Evolutionary conservation across 2,888 invertebrate genomes (phyloP), one percentile per base, ranked within the genome.

Genomic region (Blomia tropicalis): DNA sequence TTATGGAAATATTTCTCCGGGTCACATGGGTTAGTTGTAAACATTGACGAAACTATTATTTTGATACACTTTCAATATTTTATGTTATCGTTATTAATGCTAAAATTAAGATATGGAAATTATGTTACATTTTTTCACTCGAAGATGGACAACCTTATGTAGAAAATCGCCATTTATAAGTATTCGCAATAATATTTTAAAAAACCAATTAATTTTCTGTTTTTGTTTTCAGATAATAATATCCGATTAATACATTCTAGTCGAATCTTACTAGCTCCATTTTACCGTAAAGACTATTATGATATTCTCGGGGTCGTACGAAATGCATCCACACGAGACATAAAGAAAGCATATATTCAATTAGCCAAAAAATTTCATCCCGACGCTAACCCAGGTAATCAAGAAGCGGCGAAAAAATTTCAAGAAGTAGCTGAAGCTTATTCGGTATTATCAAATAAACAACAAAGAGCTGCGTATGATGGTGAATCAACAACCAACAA

Each of bases 311-410:
- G 62, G 22, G 44, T 62, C 5, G 1, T 60, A 11, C 62, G 54
- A 25, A 56, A 62, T 44, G 62, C 62, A 17, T 58, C 62, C 14
- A 19, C 62, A 27, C n/a, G 31, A n/a, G 62, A 62, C 17, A 44
- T 62, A 3, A 58, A 62, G 23, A 31, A 43, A 30, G 32, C 58
- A 7, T 62, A 58, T 25, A 31, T 31, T 11, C 27, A 43, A 29
- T 31, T 62, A 27, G 62, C 62, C 2, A 62, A 62, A 25, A 56
- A 62, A 22, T 62, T 62, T 23, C 62, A 62, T 44, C 62, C 62
- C 2, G 62, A 62, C 27, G 27, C 27, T n/a, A 62, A 62, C 25
- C 32, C 61, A 2, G 62, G 60, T 22, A 59, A 62, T n/a, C 27
- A 22, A 22, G 58, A 44, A n/a, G 62, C 62, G 7, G 32, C 31